Evolutionary conservation across 2,888 invertebrate genomes (phyloP).

Genomic region (Plemyria rubiginata): DNA sequence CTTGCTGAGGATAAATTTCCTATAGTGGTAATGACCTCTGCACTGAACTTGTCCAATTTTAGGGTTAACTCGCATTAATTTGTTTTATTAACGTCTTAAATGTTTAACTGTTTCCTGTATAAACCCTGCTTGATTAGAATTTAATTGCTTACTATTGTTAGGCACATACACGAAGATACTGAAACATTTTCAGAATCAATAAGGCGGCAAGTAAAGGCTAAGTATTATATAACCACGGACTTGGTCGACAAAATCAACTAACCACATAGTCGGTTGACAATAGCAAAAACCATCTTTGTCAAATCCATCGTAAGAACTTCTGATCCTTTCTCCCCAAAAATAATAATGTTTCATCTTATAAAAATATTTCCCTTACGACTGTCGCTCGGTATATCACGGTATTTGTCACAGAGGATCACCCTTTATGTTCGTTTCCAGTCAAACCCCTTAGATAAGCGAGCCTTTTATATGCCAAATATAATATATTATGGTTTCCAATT

Average conservation of each 20-base stretch:
- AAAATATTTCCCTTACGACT: conserved; percentile 85
- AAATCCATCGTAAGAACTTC: conserved; percentile 76
- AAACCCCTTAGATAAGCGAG: conserved; percentile 86
- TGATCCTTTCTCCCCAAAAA: conserved; percentile 81
- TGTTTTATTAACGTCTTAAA: conserved; percentile 82
- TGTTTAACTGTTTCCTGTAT: conserved; percentile 78
- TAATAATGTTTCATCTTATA: conserved; percentile 86
- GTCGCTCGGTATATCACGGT: conserved; percentile 84
- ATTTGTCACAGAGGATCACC: conserved; percentile 86
- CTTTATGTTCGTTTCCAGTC: conserved; percentile 85
- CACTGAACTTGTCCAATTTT: conserved; percentile 85
- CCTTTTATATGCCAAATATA: conserved; percentile 86
- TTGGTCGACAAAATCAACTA: conserved; percentile 25
- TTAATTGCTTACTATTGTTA: conserved; percentile 55
- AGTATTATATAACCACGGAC: background rate
- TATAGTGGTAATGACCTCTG: conserved; percentile 83
- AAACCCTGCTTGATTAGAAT: conserved; percentile 61
- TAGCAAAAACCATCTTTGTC: conserved; percentile 52
- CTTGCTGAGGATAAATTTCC: conserved; percentile 81
- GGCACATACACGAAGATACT: conserved; percentile 22
- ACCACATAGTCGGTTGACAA: background rate
- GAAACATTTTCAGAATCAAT: conserved; percentile 20
- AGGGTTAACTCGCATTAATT: conserved; percentile 82
- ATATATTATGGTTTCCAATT: conserved; percentile 85
- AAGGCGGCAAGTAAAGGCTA: too few species aligned